Conservation (phyloP, 2,797 vertebrate genomes). For the Trachops cirrhosus region DNA sequence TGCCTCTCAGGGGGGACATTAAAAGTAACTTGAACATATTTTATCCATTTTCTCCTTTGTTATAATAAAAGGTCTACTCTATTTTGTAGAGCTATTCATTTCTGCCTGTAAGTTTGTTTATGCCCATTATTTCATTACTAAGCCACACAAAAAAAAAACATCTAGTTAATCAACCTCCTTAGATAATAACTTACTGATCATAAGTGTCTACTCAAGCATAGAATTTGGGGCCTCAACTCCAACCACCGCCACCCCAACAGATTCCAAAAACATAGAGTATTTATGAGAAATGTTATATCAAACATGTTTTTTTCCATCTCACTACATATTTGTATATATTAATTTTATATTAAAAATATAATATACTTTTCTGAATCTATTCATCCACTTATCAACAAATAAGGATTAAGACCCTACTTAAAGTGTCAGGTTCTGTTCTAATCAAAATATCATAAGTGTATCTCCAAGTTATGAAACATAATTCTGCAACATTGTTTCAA, state of each 20-base stretch:
- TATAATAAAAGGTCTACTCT: not conserved
- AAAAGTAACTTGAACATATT: not conserved
- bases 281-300: not conserved
- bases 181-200: not conserved
- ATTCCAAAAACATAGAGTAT: not conserved
- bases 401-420: not conserved
- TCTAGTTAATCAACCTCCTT: not conserved
- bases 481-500: not conserved
- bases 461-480: not conserved
- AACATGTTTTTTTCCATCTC: not conserved
- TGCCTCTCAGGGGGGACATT: not conserved
- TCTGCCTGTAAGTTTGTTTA: slow-evolving; percentile 26
- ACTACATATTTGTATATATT: not conserved
- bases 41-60: not conserved
- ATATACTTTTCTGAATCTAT: not conserved
- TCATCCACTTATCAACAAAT: slow-evolving; percentile 4
- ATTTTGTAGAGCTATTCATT: not conserved
- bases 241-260: not conserved
- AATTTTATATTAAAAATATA: slow-evolving; percentile 13
- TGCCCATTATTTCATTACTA: not conserved
- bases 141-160: not conserved
- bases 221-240: not conserved
- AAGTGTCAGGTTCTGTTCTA: not conserved
- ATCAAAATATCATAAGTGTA: slow-evolving; percentile 19
- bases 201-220: not conserved